Evolutionary conservation across 2,888 invertebrate species (phyloP), one percentile per base, ranked within the genome.

Genomic region (Drosophila affinis): DNA sequence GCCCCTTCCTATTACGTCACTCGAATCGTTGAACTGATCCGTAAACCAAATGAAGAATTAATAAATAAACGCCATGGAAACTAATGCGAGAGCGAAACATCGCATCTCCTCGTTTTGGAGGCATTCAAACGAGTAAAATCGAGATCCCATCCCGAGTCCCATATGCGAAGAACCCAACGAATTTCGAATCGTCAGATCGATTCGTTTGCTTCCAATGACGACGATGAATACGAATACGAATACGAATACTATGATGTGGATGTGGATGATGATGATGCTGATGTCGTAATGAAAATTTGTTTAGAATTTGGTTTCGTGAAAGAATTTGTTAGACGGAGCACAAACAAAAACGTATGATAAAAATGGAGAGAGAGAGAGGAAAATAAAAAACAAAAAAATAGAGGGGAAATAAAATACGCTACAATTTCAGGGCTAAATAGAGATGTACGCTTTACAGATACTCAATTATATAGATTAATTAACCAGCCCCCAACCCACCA

Each of bases 261-360:
- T 65, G 24, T 21, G 21, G 18, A 55, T 57, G 72, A n/a, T 56
- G 59, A 53, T 65, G 61, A 46, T 67, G 65, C 39, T 51, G 77
- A 77, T 87, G 86, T 87, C 86, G 83, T 82, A 83, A 88, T 86
- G 61, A 64, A 71, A 81, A 72, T 67, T 75, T 87, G 82, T 85
- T 87, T 82, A 79, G 74, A 69, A 79, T 65, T 87, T 58, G 49
- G 58, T 63, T 75, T 74, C 77, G 73, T 77, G 72, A 61, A 81
- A 72, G 77, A 85, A 84, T 84, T 76, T 53, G 53, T 55, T 44
- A 9, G 32, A 53, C 47, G 39, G 2, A 49, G 21, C 51, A 63
- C 45, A 29, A 49, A 51, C 32, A 6, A 45, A 29, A 49, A 24
- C 12, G 1, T n/a, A 4, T 5, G 10, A 48, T 21, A 45, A 10